A percentile compares a stretch with the other conserved stretches of the same genome.
phyloP scores from a whole-genome alignment of 1,140 invertebrate genomes.

The Danaus plexippus region DNA sequence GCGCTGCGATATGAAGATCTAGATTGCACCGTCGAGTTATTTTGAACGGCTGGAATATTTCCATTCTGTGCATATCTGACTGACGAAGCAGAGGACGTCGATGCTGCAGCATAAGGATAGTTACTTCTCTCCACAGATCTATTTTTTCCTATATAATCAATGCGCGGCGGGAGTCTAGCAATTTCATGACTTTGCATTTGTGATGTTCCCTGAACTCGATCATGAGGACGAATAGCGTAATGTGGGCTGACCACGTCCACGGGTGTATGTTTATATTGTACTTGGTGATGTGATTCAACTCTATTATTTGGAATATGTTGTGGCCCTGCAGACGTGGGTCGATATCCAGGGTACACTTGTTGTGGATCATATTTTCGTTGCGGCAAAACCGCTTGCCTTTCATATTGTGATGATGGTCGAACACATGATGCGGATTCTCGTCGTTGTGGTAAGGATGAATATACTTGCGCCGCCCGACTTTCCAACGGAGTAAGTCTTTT shows the following conservation, averaged over 20 bases:
- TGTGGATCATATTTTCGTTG: slow-evolving; percentile 61
- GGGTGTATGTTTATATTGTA: slow-evolving; percentile 47
- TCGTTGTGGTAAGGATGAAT: slow-evolving; percentile 39
- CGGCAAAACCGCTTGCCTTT: slow-evolving; percentile 45
- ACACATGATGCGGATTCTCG: slow-evolving; percentile 45
- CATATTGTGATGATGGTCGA: slow-evolving; percentile 42
- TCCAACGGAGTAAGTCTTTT: slow-evolving; percentile 37
- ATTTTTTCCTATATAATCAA: slow-evolving; percentile 42
- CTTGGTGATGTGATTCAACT: slow-evolving; percentile 44
- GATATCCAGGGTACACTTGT: slow-evolving; percentile 60
- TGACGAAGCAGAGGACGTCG: slow-evolving; percentile 44
- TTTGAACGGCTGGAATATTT: slow-evolving; percentile 37
- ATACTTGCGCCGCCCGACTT: slow-evolving; percentile 38
- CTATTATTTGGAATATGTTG: slow-evolving; percentile 45
- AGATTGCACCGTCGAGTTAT: slow-evolving; percentile 27
- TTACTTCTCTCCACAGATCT: slow-evolving; percentile 40
- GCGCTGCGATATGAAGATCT: slow-evolving; percentile 46
- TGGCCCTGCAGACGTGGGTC: slow-evolving; percentile 32
- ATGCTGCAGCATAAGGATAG: slow-evolving; percentile 39
- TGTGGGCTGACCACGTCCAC: slow-evolving; percentile 42
- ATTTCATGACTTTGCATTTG: slow-evolving; percentile 38
- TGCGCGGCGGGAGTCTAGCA: slow-evolving; percentile 33
- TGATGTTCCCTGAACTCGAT: slow-evolving; percentile 33
- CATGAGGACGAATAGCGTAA: slow-evolving; percentile 41
- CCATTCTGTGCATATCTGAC: slow-evolving; percentile 40